phyloP scores from a whole-genome alignment of 2,888 invertebrate genomes.

The Eupithecia abbreviata region DNA sequence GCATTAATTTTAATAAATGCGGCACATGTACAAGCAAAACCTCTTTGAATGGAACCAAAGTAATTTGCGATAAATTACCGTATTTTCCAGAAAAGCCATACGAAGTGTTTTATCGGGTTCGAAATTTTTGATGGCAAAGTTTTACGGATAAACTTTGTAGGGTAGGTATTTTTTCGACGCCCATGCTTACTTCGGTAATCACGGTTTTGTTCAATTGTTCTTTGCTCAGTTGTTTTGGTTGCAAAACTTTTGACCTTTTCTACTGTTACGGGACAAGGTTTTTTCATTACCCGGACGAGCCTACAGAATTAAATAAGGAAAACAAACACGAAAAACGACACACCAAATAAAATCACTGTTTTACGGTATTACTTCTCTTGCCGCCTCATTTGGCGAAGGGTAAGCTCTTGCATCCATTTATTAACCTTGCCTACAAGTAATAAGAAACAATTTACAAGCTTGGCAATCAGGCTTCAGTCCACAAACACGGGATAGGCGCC shows the following conservation, averaged over 20 bases:
- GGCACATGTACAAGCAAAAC: slow-evolving; percentile 35
- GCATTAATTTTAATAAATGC: slow-evolving; percentile 46
- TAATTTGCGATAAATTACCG: slow-evolving; percentile 35
- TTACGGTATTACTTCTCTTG: not conserved
- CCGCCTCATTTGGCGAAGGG: slow-evolving; percentile 8
- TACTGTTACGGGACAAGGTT: not conserved
- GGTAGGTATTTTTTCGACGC: slow-evolving; percentile 6
- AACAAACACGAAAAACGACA: slow-evolving; percentile 4
- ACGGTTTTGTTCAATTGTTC: slow-evolving; percentile 7
- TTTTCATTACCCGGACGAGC: not conserved
- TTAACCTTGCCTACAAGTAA: slow-evolving; percentile 8
- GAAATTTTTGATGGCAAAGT: slow-evolving; percentile 17
- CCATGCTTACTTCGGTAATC: not conserved
- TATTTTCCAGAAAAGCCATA: slow-evolving; percentile 28
- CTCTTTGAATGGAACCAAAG: slow-evolving; percentile 36
- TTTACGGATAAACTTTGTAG: not conserved
- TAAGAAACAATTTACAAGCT: slow-evolving; percentile 45
- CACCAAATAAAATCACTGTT: slow-evolving; percentile 5
- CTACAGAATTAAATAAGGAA: not conserved
- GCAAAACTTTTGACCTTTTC: slow-evolving; percentile 9
- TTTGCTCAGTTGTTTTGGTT: slow-evolving; percentile 5
- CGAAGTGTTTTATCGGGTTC: slow-evolving; percentile 20
- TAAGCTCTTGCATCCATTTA: slow-evolving; percentile 14
- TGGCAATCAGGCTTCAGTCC: slow-evolving; percentile 58
- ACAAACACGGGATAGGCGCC: slow-evolving; percentile 63